These are phyloP conservation scores for Drepana arcuata DNA, from an alignment of 1,140 invertebrate genomes.

Conservation along the genomic window DNA sequence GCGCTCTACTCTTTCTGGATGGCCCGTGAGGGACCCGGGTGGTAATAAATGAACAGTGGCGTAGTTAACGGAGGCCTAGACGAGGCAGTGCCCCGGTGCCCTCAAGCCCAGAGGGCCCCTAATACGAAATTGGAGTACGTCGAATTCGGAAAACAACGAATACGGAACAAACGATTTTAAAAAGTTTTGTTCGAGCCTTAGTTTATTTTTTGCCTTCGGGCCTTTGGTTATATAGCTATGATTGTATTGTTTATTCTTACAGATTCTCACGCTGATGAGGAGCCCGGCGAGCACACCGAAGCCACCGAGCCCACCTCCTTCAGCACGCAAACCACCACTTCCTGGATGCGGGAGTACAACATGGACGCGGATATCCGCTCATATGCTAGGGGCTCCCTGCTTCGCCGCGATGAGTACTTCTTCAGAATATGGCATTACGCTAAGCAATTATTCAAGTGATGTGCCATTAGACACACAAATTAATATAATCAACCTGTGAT, in stretches of 20 bases:
- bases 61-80: no score
- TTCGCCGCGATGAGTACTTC: slow-evolving; percentile 93
- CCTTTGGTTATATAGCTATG: no score
- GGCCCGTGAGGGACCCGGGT: no score
- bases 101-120: no score
- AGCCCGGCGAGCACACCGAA: slow-evolving; percentile 42
- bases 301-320: slow-evolving; percentile 74
- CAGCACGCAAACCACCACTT: slow-evolving; percentile 92
- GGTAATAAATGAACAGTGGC: no score
- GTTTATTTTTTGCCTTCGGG: no score
- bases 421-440: slow-evolving; percentile 93
- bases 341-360: slow-evolving; percentile 91
- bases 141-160: no score
- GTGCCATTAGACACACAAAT: slow-evolving; percentile 8
- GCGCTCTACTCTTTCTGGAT: no score
- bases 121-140: no score
- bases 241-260: slow-evolving; percentile 5
- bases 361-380: slow-evolving; percentile 94
- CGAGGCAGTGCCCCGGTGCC: no score
- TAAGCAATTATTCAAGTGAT: slow-evolving; percentile 79
- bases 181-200: no score
- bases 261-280: slow-evolving; percentile 49
- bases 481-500: slow-evolving; percentile 44
- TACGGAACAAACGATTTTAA: no score
- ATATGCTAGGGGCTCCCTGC: slow-evolving; percentile 85